Percentiles rank a stretch among this genome's conserved stretches.
These are phyloP conservation scores for Brachyhypopomus gauderio DNA, from an alignment of 2,113 vertebrate genomes.

Conservation along the genomic window DNA sequence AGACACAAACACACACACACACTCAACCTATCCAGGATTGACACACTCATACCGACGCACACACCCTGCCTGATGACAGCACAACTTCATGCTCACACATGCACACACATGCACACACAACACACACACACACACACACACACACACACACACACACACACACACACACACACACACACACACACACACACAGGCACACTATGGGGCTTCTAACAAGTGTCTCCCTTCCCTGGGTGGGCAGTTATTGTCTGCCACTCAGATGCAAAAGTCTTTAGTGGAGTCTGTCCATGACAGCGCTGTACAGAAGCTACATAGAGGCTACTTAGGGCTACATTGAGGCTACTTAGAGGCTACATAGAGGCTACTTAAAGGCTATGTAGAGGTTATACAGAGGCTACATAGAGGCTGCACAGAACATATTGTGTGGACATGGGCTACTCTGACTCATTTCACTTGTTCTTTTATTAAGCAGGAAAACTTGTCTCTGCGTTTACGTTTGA, in stretches of 20 bases:
- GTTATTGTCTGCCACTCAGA: conserved; percentile 36
- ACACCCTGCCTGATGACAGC: neutral
- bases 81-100: neutral
- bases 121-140: too few relatives aligned
- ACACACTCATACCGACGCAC: too few relatives aligned
- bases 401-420: too few relatives aligned
- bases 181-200: conserved; percentile 20
- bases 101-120: too few relatives aligned
- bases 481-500: too few relatives aligned
- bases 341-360: too few relatives aligned
- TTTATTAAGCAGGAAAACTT: too few relatives aligned
- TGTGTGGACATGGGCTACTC: too few relatives aligned
- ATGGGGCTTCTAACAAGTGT: conserved; percentile 47
- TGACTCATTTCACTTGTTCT: too few relatives aligned
- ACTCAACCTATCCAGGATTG: neutral
- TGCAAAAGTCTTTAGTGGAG: conserved; percentile 35
- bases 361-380: too few relatives aligned
- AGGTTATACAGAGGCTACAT: too few relatives aligned
- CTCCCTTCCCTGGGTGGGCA: conserved; percentile 21
- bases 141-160: conserved; percentile 35
- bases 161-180: conserved; percentile 48
- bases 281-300: conserved; percentile 44
- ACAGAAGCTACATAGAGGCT: conserved; percentile 7
- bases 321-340: too few relatives aligned
- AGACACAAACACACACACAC: conserved; percentile 34